Evolutionary conservation across 2,113 vertebrate genomes (phyloP), one percentile per base, ranked within the genome.

Genomic region (Prolemur simus): DNA sequence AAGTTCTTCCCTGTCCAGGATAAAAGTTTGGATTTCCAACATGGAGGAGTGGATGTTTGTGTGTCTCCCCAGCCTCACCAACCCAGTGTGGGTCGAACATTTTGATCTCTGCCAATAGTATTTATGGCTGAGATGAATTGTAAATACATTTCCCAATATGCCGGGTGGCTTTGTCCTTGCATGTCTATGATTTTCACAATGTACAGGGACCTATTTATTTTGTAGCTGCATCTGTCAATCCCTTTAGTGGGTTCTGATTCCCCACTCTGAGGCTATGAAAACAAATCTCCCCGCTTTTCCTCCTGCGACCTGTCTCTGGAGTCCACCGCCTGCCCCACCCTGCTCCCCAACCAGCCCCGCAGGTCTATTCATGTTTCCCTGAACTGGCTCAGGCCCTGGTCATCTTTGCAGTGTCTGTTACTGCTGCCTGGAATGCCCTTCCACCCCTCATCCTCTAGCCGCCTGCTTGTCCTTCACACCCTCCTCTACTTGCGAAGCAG

Each of bases 311-410:
- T 68, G 12, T 90, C 60, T 54, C 88, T 68, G 47, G 54, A 68
- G 3, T 8, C 21, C 34, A 3, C 1, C 25, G 17, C 23, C 25
- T 5, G 4, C 4, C 13, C 7, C 12, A 14, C 12, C 18, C 5
- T 63, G 7, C 37, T 0, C 14, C 25, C 6, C 60, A 37, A 20
- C 63, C 8, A 32, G 47, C 18, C 17, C 58, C 17, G 47, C n/a
- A 54, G 45, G 47, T 32, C 60, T 52, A 0, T 39, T 52, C 8
- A 34, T 34, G 18, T 68, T 80, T 80, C 47, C 37, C 18, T n/a
- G 7, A 1, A 42, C n/a, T 10, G 32, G 3, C 21, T 3, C 29
- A n/a, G 29, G 49, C 6, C 52, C 69, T n/a, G 29, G 63, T 45
- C 64, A 45, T 58, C 77, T 71, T 20, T 58, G 64, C 21, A 45